Percentiles rank a stretch among this genome's conserved stretches.
phyloP scores from a whole-genome alignment of 2,797 vertebrate genomes.

The Hyperoplus immaculatus region DNA sequence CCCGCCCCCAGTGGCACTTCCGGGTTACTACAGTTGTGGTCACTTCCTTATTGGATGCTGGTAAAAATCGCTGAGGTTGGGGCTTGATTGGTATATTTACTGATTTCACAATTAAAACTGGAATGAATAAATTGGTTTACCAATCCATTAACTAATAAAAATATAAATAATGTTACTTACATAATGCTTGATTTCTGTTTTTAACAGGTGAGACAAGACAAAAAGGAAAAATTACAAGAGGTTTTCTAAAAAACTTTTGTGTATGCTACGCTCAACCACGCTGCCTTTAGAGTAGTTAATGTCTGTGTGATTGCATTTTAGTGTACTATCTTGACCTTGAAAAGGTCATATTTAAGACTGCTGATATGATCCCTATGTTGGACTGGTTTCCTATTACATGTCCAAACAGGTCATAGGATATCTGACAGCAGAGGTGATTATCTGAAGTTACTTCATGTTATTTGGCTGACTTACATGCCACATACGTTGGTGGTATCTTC shows the following conservation, averaged over 20 bases:
- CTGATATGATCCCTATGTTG: neutral
- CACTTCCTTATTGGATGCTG: too few relatives aligned
- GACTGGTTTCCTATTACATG: constrained; percentile 1
- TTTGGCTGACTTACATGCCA: neutral
- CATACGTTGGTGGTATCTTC: neutral
- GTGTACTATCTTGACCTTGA: neutral
- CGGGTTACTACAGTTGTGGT: too few relatives aligned
- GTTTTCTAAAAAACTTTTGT: neutral
- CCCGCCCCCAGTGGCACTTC: too few relatives aligned
- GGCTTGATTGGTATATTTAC: too few relatives aligned
- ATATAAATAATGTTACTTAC: neutral
- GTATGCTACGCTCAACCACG: neutral
- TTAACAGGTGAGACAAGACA: neutral
- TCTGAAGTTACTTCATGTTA: neutral
- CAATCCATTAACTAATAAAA: too few relatives aligned
- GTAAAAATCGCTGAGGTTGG: too few relatives aligned
- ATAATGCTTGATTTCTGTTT: neutral
- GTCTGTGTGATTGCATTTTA: neutral
- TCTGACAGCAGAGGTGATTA: neutral
- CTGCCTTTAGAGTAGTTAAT: neutral
- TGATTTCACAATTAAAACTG: too few relatives aligned
- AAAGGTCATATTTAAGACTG: neutral
- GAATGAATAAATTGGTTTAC: too few relatives aligned
- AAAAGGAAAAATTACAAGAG: too few relatives aligned
- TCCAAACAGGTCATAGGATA: neutral